phyloP scores from a whole-genome alignment of 2,113 vertebrate genomes.

The Tetraodon nigroviridis region DNA sequence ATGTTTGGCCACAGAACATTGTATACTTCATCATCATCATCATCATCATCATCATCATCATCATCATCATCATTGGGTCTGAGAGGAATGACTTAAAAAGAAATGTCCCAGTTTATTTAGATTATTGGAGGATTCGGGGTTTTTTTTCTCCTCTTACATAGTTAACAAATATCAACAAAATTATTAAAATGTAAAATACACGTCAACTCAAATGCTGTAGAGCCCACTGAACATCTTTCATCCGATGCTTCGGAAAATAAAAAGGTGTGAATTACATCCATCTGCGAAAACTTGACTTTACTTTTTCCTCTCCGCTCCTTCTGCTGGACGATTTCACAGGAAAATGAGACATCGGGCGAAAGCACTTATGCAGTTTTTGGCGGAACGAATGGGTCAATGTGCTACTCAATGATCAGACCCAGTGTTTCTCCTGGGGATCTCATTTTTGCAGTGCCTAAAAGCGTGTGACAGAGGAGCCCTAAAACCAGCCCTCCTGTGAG shows the following conservation, averaged over 20 bases:
- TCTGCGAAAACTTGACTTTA: conserved; percentile 23
- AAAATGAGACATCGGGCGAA: conserved; percentile 62
- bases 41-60: no score
- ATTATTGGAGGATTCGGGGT: no score
- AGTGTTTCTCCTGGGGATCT: conserved; percentile 43
- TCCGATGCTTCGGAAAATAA: conserved; percentile 12
- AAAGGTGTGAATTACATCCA: background rate
- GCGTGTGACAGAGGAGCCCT: conserved; percentile 46
- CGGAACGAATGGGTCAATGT: conserved; percentile 61
- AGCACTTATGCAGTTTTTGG: conserved; percentile 59
- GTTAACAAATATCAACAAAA: conserved; percentile 61
- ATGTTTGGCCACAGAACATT: conserved; percentile 33
- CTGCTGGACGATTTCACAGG: conserved; percentile 59
- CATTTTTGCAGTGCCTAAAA: conserved; percentile 44
- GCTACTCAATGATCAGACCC: conserved; percentile 59
- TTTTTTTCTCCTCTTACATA: conserved; percentile 52
- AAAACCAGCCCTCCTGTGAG: conserved; percentile 58
- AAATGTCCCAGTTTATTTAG: no score
- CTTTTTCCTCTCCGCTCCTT: conserved; percentile 43
- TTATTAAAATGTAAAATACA: conserved; percentile 32
- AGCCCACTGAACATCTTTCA: conserved; percentile 25
- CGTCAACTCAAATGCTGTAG: conserved; percentile 40
- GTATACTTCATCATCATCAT: conserved; percentile 34
- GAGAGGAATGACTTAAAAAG: no score
- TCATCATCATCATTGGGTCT: no score